These are phyloP conservation scores for Iselma pallidipennis DNA, from an alignment of 2,888 invertebrate species.

Conservation along the genomic window DNA sequence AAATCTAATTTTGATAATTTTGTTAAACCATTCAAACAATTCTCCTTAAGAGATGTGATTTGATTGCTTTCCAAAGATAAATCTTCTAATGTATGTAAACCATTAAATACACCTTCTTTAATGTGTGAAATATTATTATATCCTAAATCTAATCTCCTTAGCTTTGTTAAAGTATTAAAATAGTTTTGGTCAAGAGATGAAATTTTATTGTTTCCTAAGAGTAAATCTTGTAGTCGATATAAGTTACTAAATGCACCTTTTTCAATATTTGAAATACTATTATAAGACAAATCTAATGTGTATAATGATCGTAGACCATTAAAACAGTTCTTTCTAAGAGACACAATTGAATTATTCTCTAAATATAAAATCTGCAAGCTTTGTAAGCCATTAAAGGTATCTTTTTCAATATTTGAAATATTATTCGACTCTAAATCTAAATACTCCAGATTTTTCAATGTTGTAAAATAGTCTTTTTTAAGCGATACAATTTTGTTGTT, in stretches of 20 bases:
- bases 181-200: background rate
- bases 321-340: no score
- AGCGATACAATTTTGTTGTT: background rate
- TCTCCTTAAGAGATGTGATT: background rate
- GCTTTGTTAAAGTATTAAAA: background rate
- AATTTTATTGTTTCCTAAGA: background rate
- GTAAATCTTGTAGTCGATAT: background rate
- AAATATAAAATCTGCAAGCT: conserved; percentile 6
- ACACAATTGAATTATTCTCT: conserved; percentile 14
- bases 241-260: background rate
- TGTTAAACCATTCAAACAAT: background rate
- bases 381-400: conserved; percentile 12
- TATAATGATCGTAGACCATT: no score
- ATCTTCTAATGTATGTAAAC: background rate
- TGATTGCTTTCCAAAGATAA: background rate
- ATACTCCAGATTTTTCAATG: conserved; percentile 1
- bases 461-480: background rate
- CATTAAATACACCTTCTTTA: conserved; percentile 1
- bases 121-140: background rate
- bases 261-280: background rate
- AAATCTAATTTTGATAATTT: conserved; percentile 1
- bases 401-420: background rate
- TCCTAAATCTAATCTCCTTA: conserved; percentile 1
- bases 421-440: conserved; percentile 1
- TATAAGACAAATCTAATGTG: background rate